A percentile compares a stretch with the other conserved stretches of the same genome.
These are phyloP conservation scores for Trichechus manatus DNA, from an alignment of 2,113 vertebrate genomes.

Conservation along the genomic window DNA sequence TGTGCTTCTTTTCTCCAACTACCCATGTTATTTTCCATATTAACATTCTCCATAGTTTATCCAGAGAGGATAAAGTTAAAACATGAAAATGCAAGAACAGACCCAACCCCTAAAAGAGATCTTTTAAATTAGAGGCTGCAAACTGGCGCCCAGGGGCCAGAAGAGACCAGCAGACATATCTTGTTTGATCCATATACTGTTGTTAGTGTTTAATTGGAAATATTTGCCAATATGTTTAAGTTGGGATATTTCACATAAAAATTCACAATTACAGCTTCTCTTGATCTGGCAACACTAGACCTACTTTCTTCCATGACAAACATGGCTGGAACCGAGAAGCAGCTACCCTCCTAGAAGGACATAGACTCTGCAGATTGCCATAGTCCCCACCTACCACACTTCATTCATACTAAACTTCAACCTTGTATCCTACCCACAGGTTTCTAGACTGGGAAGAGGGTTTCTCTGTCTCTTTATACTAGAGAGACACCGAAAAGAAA, in stretches of 20 bases:
- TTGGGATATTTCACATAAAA: neutral
- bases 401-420: neutral
- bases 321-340: neutral
- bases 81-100: neutral
- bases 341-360: neutral
- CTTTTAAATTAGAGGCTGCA: neutral
- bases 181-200: neutral
- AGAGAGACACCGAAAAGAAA: neutral
- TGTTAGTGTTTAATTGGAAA: neutral
- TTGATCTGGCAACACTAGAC: neutral
- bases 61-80: neutral
- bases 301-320: neutral
- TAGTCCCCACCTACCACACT: no score
- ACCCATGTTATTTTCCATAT: constrained; percentile 41
- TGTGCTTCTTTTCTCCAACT: constrained; percentile 52
- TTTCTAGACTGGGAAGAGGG: neutral
- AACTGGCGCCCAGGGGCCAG: neutral
- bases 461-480: neutral
- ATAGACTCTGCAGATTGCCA: no score
- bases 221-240: neutral
- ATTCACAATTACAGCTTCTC: neutral
- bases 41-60: constrained; percentile 35
- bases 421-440: neutral
- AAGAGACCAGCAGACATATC: neutral
- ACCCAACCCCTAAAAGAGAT: neutral